Conservation (phyloP, 2,797 vertebrate species). For the Prunella strophiata region DNA sequence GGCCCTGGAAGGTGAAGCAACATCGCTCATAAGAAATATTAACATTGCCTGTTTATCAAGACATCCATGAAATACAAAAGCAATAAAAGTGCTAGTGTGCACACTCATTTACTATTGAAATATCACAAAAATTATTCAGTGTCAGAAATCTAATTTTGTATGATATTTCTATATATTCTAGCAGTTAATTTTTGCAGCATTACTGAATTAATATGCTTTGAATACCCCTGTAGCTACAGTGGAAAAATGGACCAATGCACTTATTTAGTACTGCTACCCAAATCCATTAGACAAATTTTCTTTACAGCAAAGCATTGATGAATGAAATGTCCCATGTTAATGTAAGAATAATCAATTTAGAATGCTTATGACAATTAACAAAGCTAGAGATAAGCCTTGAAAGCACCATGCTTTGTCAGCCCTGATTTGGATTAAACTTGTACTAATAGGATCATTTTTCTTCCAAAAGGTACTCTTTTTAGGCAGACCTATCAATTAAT, state of each 20-base stretch:
- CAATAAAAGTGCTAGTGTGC: conserved; percentile 73
- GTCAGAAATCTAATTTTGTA: conserved; percentile 84
- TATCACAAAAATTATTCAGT: conserved; percentile 84
- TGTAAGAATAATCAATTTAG: conserved; percentile 91
- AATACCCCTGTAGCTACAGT: conserved; percentile 84
- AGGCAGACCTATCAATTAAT: conserved; percentile 95
- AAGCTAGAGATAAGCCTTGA: conserved; percentile 83
- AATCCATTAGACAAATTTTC: conserved; percentile 85
- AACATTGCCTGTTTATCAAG: conserved; percentile 79
- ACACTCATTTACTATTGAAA: conserved; percentile 77
- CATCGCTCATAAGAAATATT: conserved; percentile 79
- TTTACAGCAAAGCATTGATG: conserved; percentile 84
- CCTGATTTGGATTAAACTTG: conserved; percentile 95
- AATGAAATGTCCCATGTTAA: conserved; percentile 89
- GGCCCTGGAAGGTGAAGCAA: conserved; percentile 69
- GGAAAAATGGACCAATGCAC: conserved; percentile 83
- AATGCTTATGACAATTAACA: conserved; percentile 96
- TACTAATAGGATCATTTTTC: conserved; percentile 97
- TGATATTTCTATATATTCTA: conserved; percentile 82
- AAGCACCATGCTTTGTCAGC: conserved; percentile 91
- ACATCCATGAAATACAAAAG: conserved; percentile 75
- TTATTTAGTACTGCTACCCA: conserved; percentile 81
- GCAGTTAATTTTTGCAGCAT: conserved; percentile 76
- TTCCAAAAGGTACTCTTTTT: conserved; percentile 90
- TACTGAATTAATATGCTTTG: conserved; percentile 81